A percentile compares a stretch with the other conserved stretches of the same genome.
These are phyloP conservation scores for Geodia barretti DNA, from an alignment of 37 sponge, comb jelly and placozoan species.

Conservation along the genomic window DNA sequence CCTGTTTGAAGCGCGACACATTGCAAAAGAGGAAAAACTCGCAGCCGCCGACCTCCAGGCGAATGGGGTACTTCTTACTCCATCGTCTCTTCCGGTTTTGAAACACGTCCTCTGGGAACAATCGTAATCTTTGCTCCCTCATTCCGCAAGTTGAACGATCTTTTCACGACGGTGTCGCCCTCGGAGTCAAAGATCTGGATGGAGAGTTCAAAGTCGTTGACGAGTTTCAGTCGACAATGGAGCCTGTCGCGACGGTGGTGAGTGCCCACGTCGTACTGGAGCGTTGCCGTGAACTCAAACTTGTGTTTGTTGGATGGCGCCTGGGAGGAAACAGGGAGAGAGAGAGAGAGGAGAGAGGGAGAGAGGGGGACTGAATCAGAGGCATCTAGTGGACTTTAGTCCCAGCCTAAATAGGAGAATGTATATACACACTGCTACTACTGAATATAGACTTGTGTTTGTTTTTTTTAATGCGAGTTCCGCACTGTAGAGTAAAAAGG, in stretches of 20 bases:
- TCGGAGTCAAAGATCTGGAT: slow-evolving; percentile 7
- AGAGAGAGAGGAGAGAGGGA: not conserved
- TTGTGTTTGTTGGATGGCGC: no score
- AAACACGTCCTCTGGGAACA: slow-evolving; percentile 63
- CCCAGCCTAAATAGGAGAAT: no score
- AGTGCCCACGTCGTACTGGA: slow-evolving; percentile 31
- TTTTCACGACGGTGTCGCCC: not conserved
- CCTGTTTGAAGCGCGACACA: slow-evolving; percentile 69
- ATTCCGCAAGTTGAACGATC: slow-evolving; percentile 5
- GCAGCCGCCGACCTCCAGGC: slow-evolving; percentile 2
- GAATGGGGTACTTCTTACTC: slow-evolving; percentile 88
- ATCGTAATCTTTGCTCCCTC: slow-evolving; percentile 20
- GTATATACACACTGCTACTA: no score
- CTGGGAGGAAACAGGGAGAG: slow-evolving; percentile 31
- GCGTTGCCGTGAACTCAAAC: slow-evolving; percentile 33
- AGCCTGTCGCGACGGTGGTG: slow-evolving; percentile 38
- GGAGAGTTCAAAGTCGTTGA: slow-evolving; percentile 36
- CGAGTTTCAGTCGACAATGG: slow-evolving; percentile 16
- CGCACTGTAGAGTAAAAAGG: no score
- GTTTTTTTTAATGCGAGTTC: no score
- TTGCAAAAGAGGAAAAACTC: slow-evolving; percentile 53
- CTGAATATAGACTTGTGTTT: no score
- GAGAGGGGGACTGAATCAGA: not conserved
- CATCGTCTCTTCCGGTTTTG: slow-evolving; percentile 74
- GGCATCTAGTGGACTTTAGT: not conserved